phyloP scores from a whole-genome alignment of 1,140 invertebrate genomes.

The Bombus polaris region DNA sequence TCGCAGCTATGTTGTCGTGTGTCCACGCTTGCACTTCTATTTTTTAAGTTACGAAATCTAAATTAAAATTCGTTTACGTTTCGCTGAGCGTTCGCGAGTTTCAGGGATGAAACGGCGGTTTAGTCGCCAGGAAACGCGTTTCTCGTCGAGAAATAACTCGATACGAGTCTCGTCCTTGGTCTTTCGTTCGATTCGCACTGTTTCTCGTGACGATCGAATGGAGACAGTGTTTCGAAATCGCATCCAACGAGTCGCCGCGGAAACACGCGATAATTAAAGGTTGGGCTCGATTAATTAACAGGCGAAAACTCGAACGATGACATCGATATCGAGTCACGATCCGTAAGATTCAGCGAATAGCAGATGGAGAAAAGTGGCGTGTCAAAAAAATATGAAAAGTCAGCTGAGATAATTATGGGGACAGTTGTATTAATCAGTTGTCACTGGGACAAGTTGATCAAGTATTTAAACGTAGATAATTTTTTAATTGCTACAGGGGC shows the following conservation, averaged over 20 bases:
- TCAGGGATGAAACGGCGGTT: too few relatives aligned
- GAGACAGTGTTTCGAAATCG: not conserved
- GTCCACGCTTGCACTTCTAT: too few relatives aligned
- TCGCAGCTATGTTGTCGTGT: too few relatives aligned
- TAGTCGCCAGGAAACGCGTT: constrained; percentile 1
- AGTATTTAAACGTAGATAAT: not conserved
- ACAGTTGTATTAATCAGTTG: not conserved
- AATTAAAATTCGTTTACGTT: too few relatives aligned
- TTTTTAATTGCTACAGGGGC: not conserved
- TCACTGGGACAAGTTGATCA: not conserved
- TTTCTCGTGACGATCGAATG: not conserved
- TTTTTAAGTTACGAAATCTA: too few relatives aligned
- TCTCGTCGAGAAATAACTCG: not conserved
- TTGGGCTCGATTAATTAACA: constrained; percentile 11
- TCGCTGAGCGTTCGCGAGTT: not conserved
- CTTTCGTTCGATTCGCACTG: not conserved
- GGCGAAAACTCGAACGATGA: not conserved
- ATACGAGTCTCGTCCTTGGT: not conserved
- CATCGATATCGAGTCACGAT: not conserved
- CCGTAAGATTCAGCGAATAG: not conserved
- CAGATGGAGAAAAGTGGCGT: not conserved
- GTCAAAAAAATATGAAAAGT: constrained; percentile 13
- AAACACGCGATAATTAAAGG: constrained; percentile 25
- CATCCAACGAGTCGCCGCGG: not conserved
- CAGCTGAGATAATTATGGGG: not conserved